These are phyloP conservation scores for Tricholaema leucomelas DNA, from an alignment of 2,113 vertebrate genomes.

Conservation along the genomic window DNA sequence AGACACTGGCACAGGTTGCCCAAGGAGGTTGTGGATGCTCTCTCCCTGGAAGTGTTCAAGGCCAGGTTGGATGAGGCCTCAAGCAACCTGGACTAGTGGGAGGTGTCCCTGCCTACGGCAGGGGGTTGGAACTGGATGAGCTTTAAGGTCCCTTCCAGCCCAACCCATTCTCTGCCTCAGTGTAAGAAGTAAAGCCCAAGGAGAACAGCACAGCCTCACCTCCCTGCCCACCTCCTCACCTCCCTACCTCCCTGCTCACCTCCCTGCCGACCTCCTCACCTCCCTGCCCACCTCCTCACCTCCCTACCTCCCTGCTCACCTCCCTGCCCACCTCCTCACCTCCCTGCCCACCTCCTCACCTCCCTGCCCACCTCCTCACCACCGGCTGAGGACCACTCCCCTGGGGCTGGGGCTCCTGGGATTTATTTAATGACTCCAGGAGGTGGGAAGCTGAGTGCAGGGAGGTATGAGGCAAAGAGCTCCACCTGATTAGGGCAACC, in stretches of 20 bases:
- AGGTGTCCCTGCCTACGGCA: no score
- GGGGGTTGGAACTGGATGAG: no score
- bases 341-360: background rate
- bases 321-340: background rate
- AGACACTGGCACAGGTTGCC: no score
- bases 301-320: no score
- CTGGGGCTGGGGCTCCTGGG: background rate
- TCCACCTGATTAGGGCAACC: background rate
- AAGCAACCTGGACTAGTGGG: no score
- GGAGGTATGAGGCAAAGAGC: background rate
- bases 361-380: background rate
- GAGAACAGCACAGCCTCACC: background rate
- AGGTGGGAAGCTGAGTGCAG: background rate
- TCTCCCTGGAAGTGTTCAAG: no score
- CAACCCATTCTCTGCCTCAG: no score
- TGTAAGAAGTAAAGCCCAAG: background rate
- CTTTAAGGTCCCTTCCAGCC: no score
- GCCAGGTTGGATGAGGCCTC: no score
- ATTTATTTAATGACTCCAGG: background rate
- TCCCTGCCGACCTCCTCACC: background rate
- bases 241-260: accelerated
- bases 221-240: background rate
- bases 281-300: no score
- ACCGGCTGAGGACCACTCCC: accelerated
- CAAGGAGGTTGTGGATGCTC: no score